Percentiles rank a stretch among this genome's conserved stretches.
Evolutionary conservation across 2,888 invertebrate genomes (phyloP).

Genomic region (Buathra laborator): DNA sequence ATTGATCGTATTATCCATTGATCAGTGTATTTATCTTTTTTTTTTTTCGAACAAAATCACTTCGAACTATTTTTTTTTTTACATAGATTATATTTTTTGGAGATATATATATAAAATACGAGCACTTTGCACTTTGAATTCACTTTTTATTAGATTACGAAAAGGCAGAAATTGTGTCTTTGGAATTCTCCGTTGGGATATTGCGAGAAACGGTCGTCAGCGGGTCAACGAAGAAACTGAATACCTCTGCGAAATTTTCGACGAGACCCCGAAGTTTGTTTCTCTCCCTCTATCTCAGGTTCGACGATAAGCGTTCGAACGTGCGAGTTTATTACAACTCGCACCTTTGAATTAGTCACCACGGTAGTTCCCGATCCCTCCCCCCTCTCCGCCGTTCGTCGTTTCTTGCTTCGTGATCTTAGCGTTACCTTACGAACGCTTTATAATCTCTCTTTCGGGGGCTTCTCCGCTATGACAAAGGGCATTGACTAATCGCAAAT

Average conservation of each 20-base stretch:
- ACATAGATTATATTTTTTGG: neutral
- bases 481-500: slow-evolving; percentile 53
- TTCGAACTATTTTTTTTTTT: neutral
- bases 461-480: neutral
- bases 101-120: neutral
- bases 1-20: slow-evolving; percentile 51
- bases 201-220: slow-evolving; percentile 16
- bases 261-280: slow-evolving; percentile 29
- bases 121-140: slow-evolving; percentile 26
- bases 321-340: slow-evolving; percentile 16
- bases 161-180: neutral
- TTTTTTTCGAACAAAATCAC: slow-evolving; percentile 15
- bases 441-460: neutral
- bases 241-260: slow-evolving; percentile 28
- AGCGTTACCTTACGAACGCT: neutral
- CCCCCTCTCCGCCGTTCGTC: neutral
- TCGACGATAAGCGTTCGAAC: slow-evolving; percentile 31
- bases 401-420: neutral
- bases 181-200: neutral
- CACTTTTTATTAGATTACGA: slow-evolving; percentile 18
- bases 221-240: slow-evolving; percentile 36
- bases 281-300: neutral
- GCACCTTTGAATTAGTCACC: slow-evolving; percentile 51
- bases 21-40: slow-evolving; percentile 13
- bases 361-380: neutral